Conservation (phyloP, 2,113 vertebrate species). For the Myotis brandtii region DNA sequence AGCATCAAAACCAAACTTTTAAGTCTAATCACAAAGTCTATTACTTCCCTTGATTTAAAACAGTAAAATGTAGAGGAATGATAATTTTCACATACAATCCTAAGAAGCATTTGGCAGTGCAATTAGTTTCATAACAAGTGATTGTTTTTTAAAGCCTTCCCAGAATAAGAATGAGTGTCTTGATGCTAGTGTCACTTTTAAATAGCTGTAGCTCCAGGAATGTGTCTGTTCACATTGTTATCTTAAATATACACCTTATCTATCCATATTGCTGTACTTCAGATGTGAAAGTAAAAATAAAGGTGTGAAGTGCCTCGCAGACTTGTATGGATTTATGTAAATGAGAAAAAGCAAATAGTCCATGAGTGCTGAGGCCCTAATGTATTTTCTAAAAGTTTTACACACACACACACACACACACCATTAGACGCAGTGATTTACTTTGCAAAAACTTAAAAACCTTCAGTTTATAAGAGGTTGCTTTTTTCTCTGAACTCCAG, state of each 20-base stretch:
- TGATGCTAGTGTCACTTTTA: slow-evolving; percentile 84
- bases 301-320: slow-evolving; percentile 83
- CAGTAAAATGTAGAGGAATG: slow-evolving; percentile 25
- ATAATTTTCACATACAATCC: slow-evolving; percentile 39
- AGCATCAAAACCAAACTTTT: slow-evolving; percentile 55
- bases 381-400: slow-evolving; percentile 51
- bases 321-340: slow-evolving; percentile 76
- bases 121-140: slow-evolving; percentile 78
- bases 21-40: slow-evolving; percentile 58
- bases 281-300: slow-evolving; percentile 88
- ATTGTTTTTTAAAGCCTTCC: slow-evolving; percentile 61
- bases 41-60: slow-evolving; percentile 64
- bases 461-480: not conserved
- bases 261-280: slow-evolving; percentile 85
- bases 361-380: slow-evolving; percentile 35
- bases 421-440: not conserved
- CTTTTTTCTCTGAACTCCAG: slow-evolving; percentile 3
- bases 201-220: slow-evolving; percentile 79
- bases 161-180: slow-evolving; percentile 75
- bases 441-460: slow-evolving; percentile 9
- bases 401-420: not conserved
- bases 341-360: slow-evolving; percentile 75
- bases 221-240: slow-evolving; percentile 74
- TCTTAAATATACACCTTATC: slow-evolving; percentile 82
- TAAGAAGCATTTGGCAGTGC: slow-evolving; percentile 54